phyloP scores from a whole-genome alignment of 1,140 invertebrate genomes.

The Araneus ventricosus region DNA sequence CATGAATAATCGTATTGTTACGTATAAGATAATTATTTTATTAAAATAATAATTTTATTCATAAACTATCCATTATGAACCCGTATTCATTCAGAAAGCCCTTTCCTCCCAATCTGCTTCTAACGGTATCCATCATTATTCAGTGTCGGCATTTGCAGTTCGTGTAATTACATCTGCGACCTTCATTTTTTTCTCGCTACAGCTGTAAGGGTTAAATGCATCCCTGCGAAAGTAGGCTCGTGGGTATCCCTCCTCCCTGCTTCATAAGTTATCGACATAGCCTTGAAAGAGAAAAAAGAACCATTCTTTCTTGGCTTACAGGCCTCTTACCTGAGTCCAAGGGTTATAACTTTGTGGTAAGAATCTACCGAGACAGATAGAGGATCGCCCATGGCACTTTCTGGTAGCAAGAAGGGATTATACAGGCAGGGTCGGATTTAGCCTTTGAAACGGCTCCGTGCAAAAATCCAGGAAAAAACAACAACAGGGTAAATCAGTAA shows the following conservation, averaged over 20 bases:
- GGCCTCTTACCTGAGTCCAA: not conserved
- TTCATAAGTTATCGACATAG: constrained; percentile 19
- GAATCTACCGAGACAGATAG: not conserved
- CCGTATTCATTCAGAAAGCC: not conserved
- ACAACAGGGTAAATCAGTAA: too few species aligned
- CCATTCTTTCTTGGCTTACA: not conserved
- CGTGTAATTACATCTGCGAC: constrained; percentile 46
- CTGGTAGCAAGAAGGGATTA: not conserved
- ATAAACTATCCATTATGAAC: too few species aligned
- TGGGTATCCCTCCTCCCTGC: not conserved
- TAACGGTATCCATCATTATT: constrained; percentile 38
- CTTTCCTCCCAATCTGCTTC: not conserved
- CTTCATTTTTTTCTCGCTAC: not conserved
- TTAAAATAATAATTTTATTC: too few species aligned
- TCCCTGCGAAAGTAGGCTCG: not conserved
- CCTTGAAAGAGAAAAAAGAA: not conserved
- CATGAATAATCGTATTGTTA: not conserved
- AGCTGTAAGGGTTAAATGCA: constrained; percentile 16
- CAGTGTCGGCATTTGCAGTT: constrained; percentile 14
- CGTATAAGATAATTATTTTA: not conserved
- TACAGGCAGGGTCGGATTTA: too few species aligned
- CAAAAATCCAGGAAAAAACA: too few species aligned
- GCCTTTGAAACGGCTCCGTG: too few species aligned
- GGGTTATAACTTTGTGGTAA: not conserved
- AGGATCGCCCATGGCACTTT: not conserved